Percentiles rank a stretch among this genome's conserved stretches.
These are phyloP conservation scores for Zophobas morio DNA, from an alignment of 1,140 invertebrate genomes.

Conservation along the genomic window DNA sequence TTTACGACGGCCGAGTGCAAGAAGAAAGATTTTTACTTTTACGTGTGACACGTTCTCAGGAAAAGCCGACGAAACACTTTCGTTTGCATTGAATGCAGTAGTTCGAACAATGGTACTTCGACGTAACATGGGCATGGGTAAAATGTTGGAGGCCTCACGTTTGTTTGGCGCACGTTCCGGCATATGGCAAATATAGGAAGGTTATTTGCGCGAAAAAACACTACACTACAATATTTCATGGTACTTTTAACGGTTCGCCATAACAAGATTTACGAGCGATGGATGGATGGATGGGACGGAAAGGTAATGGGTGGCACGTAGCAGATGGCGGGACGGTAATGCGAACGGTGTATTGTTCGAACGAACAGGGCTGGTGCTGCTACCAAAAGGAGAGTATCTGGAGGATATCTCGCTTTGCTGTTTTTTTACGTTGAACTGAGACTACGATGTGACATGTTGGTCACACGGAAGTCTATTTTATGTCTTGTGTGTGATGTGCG, in stretches of 20 bases:
- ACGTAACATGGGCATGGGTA: slow-evolving; percentile 42
- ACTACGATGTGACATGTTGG: too few species aligned
- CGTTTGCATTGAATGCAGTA: slow-evolving; percentile 34
- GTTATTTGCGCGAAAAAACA: slow-evolving; percentile 19
- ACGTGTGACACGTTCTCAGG: slow-evolving; percentile 19
- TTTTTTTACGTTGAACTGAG: too few species aligned
- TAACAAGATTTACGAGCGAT: slow-evolving; percentile 21
- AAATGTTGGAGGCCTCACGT: slow-evolving; percentile 27
- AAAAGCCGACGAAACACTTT: slow-evolving; percentile 13
- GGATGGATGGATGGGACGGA: not conserved
- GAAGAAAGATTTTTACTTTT: slow-evolving; percentile 7
- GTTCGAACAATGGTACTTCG: slow-evolving; percentile 28
- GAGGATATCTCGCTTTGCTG: too few species aligned
- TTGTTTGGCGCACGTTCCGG: slow-evolving; percentile 35
- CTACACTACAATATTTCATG: slow-evolving; percentile 17
- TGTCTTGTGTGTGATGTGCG: too few species aligned
- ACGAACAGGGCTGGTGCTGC: not conserved
- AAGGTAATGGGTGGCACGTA: too few species aligned
- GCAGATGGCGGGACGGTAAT: not conserved
- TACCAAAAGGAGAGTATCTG: too few species aligned
- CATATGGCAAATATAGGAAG: slow-evolving; percentile 29
- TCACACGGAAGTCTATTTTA: too few species aligned
- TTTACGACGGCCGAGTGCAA: not conserved
- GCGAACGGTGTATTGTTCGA: not conserved
- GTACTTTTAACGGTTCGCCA: slow-evolving; percentile 23